Percentiles rank a stretch among this genome's conserved stretches.
Evolutionary conservation across 2,888 invertebrate species (phyloP).

Genomic region (Pammene fasciana): DNA sequence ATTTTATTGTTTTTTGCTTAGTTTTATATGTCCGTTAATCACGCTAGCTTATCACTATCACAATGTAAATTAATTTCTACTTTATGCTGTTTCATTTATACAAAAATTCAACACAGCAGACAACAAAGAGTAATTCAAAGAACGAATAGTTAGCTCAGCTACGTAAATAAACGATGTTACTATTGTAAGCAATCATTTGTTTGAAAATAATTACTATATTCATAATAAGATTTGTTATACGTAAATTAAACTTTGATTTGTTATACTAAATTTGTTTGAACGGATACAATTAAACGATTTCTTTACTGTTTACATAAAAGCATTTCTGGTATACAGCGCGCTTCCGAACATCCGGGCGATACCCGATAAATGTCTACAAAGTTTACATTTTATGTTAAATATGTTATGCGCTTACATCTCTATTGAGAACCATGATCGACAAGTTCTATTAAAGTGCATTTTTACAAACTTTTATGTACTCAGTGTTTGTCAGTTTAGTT

Average conservation of each 20-base stretch:
- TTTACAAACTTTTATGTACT: no score
- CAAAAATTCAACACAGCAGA: no score
- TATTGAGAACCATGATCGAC: background rate
- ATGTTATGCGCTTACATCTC: background rate
- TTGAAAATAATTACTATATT: no score
- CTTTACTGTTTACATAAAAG: constrained; percentile 28
- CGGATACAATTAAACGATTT: constrained; percentile 16
- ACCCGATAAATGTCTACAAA: background rate
- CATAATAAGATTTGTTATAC: no score
- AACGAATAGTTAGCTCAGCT: constrained; percentile 5
- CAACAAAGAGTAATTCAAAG: no score
- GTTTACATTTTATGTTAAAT: background rate
- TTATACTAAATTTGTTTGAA: constrained; percentile 38
- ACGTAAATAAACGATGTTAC: constrained; percentile 19
- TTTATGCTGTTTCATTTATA: background rate
- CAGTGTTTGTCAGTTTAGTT: no score
- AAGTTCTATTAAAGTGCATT: background rate
- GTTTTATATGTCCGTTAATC: constrained; percentile 8
- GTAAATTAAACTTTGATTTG: no score
- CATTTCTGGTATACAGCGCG: constrained; percentile 22
- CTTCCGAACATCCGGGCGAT: constrained; percentile 34
- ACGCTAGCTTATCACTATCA: background rate
- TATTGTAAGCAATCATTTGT: constrained; percentile 30
- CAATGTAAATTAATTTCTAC: background rate
- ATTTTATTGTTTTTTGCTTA: background rate